phyloP scores from a whole-genome alignment of 2,888 invertebrate genomes.

The Parasteatoda lunata region DNA sequence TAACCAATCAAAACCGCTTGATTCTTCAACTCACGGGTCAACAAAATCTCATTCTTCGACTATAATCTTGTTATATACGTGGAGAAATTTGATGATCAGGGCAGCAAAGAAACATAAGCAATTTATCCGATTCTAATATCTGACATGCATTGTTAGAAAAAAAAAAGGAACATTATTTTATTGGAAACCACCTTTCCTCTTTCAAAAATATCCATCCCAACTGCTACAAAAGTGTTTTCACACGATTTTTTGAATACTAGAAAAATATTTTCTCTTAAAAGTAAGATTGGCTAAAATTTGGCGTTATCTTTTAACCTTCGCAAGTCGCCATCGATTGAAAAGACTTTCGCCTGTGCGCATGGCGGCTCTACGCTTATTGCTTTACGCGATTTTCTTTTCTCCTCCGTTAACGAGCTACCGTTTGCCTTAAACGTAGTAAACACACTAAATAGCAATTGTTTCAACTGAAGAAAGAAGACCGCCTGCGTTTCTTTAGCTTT shows the following conservation, averaged over 20 bases:
- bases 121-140: not conserved
- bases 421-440: slow-evolving; percentile 57
- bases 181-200: not conserved
- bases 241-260: slow-evolving; percentile 17
- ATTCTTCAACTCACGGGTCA: too few species aligned
- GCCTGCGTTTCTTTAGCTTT: slow-evolving; percentile 42
- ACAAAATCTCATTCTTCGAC: not conserved
- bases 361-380: slow-evolving; percentile 51
- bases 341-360: slow-evolving; percentile 20
- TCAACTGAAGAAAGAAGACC: slow-evolving; percentile 38
- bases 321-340: slow-evolving; percentile 39
- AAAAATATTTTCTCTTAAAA: slow-evolving; percentile 27
- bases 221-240: not conserved
- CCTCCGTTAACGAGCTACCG: slow-evolving; percentile 55
- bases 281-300: slow-evolving; percentile 16
- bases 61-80: not conserved
- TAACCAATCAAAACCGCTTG: too few species aligned
- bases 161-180: not conserved
- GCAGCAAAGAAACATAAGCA: not conserved
- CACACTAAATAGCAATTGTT: slow-evolving; percentile 62
- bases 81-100: not conserved
- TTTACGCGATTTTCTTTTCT: slow-evolving; percentile 52
- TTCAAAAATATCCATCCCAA: not conserved
- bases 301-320: slow-evolving; percentile 34
- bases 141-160: not conserved